Percentiles rank a stretch among this genome's conserved stretches.
These are phyloP conservation scores for Apocrypta bakeri DNA, from an alignment of 1,140 invertebrate genomes.

Conservation along the genomic window DNA sequence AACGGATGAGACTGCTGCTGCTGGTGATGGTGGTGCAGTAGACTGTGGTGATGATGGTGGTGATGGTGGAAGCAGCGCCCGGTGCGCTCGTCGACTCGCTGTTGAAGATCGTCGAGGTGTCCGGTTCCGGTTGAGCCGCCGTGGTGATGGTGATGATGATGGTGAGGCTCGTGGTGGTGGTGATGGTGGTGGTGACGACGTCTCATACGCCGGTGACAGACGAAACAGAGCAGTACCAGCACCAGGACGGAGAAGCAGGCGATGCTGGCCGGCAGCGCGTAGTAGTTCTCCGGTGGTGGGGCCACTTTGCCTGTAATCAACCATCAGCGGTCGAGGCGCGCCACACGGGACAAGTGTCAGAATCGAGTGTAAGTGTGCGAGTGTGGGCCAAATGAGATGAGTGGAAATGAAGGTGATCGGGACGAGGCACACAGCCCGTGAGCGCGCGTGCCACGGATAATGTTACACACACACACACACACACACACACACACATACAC, in stretches of 20 bases:
- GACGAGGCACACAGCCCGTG: slow-evolving; percentile 22
- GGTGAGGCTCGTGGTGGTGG: slow-evolving; percentile 21
- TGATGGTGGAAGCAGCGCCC: slow-evolving; percentile 68
- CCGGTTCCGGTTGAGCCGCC: slow-evolving; percentile 57
- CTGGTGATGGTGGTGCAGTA: slow-evolving; percentile 60
- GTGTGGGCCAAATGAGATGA: not conserved
- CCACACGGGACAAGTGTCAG: slow-evolving; percentile 23
- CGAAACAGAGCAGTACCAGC: slow-evolving; percentile 63
- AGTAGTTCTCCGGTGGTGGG: slow-evolving; percentile 68
- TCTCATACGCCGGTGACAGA: slow-evolving; percentile 66
- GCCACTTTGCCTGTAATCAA: slow-evolving; percentile 69
- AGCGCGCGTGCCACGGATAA: slow-evolving; percentile 27
- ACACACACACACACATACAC: no score
- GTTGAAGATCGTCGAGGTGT: slow-evolving; percentile 65
- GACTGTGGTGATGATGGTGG: slow-evolving; percentile 62
- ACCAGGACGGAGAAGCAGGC: slow-evolving; percentile 63
- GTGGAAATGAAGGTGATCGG: not conserved
- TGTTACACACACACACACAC: no score
- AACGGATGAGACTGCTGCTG: slow-evolving; percentile 63
- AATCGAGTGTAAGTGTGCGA: not conserved
- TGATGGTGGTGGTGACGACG: slow-evolving; percentile 17
- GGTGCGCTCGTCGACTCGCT: slow-evolving; percentile 64
- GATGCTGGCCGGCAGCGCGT: slow-evolving; percentile 66
- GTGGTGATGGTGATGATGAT: slow-evolving; percentile 20
- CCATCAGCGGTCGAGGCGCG: slow-evolving; percentile 30